phyloP scores from a whole-genome alignment of 1,140 invertebrate species.

The Druon quercuslanigerum region DNA sequence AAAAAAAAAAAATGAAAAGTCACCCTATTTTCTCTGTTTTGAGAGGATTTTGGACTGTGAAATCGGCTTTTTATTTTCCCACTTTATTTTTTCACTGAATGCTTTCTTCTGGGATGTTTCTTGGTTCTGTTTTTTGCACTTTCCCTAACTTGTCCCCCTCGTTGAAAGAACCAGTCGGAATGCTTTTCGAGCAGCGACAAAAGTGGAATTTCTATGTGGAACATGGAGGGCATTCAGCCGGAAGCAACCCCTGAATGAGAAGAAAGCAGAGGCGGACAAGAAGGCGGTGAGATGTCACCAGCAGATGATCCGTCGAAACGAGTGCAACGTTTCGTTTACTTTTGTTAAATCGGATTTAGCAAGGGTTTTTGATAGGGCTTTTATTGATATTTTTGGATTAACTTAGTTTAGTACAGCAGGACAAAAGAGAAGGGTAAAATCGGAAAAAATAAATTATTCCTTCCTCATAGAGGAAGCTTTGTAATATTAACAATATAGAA shows the following conservation, averaged over 20 bases:
- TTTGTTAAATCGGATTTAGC: too few relatives aligned
- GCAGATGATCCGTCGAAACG: constrained; percentile 65
- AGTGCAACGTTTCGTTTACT: constrained; percentile 41
- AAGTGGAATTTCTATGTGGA: constrained; percentile 58
- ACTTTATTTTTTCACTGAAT: constrained; percentile 1
- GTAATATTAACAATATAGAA: too few relatives aligned
- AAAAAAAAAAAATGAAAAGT: too few relatives aligned
- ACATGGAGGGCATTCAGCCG: constrained; percentile 47
- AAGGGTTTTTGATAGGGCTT: too few relatives aligned
- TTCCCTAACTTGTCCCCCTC: constrained; percentile 36
- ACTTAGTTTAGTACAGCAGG: too few relatives aligned
- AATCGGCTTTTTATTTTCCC: too few relatives aligned
- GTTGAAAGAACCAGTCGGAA: constrained; percentile 29
- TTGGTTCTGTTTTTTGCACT: not conserved
- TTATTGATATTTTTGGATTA: too few relatives aligned
- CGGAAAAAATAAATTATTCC: too few relatives aligned
- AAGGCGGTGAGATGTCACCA: constrained; percentile 44
- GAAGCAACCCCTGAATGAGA: constrained; percentile 41
- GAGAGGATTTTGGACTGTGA: too few relatives aligned
- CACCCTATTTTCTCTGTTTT: too few relatives aligned
- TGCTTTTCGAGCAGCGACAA: constrained; percentile 59
- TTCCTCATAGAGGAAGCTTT: too few relatives aligned
- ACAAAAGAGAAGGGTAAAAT: not conserved
- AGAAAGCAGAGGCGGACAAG: constrained; percentile 37
- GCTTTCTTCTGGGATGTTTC: not conserved